phyloP scores from a whole-genome alignment of 2,888 invertebrate species.

The Hirudinaria manillensis region DNA sequence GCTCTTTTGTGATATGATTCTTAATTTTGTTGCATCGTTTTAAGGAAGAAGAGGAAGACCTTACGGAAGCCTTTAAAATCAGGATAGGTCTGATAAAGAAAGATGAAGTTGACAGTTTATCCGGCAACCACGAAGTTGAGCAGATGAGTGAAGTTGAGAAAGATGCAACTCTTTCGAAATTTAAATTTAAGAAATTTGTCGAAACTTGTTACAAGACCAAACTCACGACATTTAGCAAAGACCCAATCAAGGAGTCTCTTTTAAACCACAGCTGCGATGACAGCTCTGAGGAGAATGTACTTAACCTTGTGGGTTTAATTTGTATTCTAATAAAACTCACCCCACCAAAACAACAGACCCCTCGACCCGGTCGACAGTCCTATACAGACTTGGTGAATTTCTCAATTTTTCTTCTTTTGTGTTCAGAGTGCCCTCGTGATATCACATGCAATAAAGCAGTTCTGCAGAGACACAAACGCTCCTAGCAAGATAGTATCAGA shows the following conservation, averaged over 20 bases:
- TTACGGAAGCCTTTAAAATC: slow-evolving; percentile 41
- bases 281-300: slow-evolving; percentile 8
- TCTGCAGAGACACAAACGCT: not conserved
- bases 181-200: slow-evolving; percentile 35
- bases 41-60: slow-evolving; percentile 39
- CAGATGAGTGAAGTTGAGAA: slow-evolving; percentile 35
- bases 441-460: slow-evolving; percentile 9
- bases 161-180: slow-evolving; percentile 33
- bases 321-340: not conserved
- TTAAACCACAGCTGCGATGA: not conserved
- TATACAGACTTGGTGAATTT: too few relatives aligned
- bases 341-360: not conserved
- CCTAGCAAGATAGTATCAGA: not conserved
- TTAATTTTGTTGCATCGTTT: too few relatives aligned
- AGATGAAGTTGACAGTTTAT: slow-evolving; percentile 26
- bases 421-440: slow-evolving; percentile 13
- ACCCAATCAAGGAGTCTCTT: slow-evolving; percentile 36
- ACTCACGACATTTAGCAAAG: slow-evolving; percentile 21
- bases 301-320: not conserved
- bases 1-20: too few relatives aligned
- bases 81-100: slow-evolving; percentile 36
- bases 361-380: too few relatives aligned
- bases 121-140: slow-evolving; percentile 35
- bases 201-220: slow-evolving; percentile 35
- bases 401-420: not conserved